Base-by-base conservation (phyloP, 2,113 vertebrate genomes). In the Ctenomys sociabilis region DNA sequence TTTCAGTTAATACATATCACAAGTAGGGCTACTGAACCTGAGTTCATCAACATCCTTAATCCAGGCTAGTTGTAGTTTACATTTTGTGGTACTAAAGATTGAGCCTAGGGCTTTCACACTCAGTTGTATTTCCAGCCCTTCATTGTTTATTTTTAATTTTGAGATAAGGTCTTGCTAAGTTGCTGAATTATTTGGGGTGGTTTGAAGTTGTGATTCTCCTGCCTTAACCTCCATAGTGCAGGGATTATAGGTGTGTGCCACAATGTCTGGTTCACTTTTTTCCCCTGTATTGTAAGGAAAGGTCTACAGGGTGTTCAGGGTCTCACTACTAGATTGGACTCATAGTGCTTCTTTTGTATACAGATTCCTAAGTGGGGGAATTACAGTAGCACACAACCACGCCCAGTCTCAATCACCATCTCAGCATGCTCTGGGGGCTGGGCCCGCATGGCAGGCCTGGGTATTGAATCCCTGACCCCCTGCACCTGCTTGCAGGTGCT, bases 21-120 rank as follows among this genome's bases (percentile, higher is more conserved):
- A 92, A 43, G 77, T 89, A 89, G 37, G 30, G 54, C 30, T 86
- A 16, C 85, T 70, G 59, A 93, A 85, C 86, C 40, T 68, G 45
- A 43, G 68, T 68, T 7, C 4, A 70, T 90, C 43, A 83, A 61
- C 30, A 91, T 88, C 72, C 70, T 93, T 96, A 85, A 81, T 95
- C 35, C 54, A 95, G 91, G 57, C 73, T 91, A 81, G 35, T 59
- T 7, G n/a, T 64, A 91, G 28, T 78, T 80, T 16, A 80, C 30
- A 28, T 83, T 52, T 81, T 35, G 52, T 57, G 19, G 52, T 57
- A 81, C 32, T n/a, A 3, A 4, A 19, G 30, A 24, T 57, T 57
- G 49, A n/a, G n/a, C 77, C 49, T 17, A 54, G 45, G 45, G 73
- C 30, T 52, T 54, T 80, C 16, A 52, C 77, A 54, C 45, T 80